Evolutionary conservation across 1,140 invertebrate species (phyloP).

Genomic region (Harlomillsia oculata): DNA sequence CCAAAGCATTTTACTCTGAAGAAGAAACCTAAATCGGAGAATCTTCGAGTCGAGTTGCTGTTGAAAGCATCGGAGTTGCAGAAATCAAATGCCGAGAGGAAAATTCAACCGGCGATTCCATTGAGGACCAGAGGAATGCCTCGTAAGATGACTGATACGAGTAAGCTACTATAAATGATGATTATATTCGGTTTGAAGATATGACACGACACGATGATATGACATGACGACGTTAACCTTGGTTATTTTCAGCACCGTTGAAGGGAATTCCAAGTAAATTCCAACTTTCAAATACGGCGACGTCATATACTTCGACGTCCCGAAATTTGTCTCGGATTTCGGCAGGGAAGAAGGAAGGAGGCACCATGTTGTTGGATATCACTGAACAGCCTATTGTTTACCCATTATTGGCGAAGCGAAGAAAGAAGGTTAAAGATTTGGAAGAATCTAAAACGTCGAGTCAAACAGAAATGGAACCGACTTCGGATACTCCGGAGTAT

Average conservation of each 20-base stretch:
- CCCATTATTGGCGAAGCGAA: conserved; percentile 53
- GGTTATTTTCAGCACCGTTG: conserved; percentile 59
- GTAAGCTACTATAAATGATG: conserved; percentile 45
- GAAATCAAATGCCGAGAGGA: conserved; percentile 72
- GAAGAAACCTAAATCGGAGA: conserved; percentile 88
- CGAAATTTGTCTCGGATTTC: conserved; percentile 41
- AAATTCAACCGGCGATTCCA: conserved; percentile 75
- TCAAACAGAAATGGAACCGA: conserved; percentile 38
- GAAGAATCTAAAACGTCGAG: conserved; percentile 54
- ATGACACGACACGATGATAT: too few species aligned
- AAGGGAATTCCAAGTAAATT: conserved; percentile 76
- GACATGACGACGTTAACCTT: too few species aligned
- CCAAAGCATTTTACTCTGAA: conserved; percentile 87
- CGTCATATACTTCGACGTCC: conserved; percentile 34
- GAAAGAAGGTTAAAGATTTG: conserved; percentile 54
- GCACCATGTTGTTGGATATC: conserved; percentile 88
- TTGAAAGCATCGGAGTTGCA: conserved; percentile 84
- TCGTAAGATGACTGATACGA: conserved; percentile 90
- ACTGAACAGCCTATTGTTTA: conserved; percentile 71
- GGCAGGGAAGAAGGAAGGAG: conserved; percentile 68
- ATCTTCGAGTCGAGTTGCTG: conserved; percentile 74
- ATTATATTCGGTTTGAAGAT: background rate
- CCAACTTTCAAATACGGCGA: conserved; percentile 40
- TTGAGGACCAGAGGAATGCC: conserved; percentile 86
- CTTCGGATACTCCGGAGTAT: conserved; percentile 57